These are phyloP conservation scores for Archocentrus centrarchus DNA, from an alignment of 2,113 vertebrate species.

Conservation along the genomic window DNA sequence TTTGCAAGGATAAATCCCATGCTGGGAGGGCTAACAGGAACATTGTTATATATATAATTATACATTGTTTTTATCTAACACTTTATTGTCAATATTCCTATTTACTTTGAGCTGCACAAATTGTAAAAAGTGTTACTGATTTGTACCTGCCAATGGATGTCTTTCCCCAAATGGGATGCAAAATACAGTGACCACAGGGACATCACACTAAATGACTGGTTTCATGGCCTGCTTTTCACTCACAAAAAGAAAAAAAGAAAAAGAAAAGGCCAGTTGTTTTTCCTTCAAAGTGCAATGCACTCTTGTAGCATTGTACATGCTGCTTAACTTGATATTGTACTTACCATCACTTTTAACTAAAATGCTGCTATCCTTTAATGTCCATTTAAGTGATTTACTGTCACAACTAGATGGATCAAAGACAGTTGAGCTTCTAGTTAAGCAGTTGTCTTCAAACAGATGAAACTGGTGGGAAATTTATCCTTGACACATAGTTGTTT, in stretches of 20 bases:
- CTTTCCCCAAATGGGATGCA: too few species aligned
- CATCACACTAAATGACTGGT: not conserved
- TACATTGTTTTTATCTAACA: too few species aligned
- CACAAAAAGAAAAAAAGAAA: not conserved
- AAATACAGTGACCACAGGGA: too few species aligned
- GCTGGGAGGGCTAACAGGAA: not conserved
- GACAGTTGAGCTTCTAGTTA: not conserved
- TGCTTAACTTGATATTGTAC: not conserved
- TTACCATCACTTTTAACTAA: not conserved
- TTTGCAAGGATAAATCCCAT: not conserved
- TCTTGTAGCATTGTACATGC: not conserved
- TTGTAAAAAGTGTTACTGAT: not conserved
- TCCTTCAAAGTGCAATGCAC: not conserved
- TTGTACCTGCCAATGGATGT: too few species aligned
- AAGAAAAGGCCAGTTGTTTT: not conserved
- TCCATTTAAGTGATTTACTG: not conserved
- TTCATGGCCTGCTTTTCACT: not conserved
- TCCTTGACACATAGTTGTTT: not conserved
- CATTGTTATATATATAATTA: too few species aligned
- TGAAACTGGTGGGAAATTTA: not conserved
- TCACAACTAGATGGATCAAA: not conserved
- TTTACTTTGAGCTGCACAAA: too few species aligned
- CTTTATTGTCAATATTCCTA: too few species aligned
- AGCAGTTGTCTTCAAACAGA: not conserved
- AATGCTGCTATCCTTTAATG: constrained; percentile 15